Base-by-base conservation (phyloP, 1,140 invertebrate genomes). In the Drosophila sturtevanti region DNA sequence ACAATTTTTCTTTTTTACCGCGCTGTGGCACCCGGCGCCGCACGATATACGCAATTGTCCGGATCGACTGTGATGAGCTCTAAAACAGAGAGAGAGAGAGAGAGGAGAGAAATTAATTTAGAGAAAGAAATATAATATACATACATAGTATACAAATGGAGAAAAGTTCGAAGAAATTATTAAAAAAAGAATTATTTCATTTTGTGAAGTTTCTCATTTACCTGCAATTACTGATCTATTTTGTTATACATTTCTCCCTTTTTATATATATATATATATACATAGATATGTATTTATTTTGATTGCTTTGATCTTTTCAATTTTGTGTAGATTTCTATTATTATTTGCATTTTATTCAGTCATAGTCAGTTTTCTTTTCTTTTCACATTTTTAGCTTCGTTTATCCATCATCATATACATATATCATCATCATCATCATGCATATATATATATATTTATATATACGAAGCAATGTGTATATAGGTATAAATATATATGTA, bases 61-160 rank as follows among this genome's bases (percentile, higher is more conserved):
- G 87, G 71, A 84, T 90, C 87, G 35, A 90, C 77, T n/a, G 67
- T 72, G 60, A 90, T 82, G 24, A 90, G 63, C 21, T 80, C 87
- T 90, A 55, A n/a, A 41, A 41, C 7, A 31, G 27, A 31, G 27
- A 31, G 6, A 31, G 27, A 9, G 7, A 24, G 2, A 61, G 7
- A 22, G 3, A 44, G 22, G 41, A 0, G 14, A 18, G 12, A 16
- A 34, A 54, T 11, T 38, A n/a, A 38, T 4, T 4, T 1, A 55
- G 22, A 22, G 5, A 41, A 9, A 22, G 6, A 9, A 9, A 34
- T 5, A 51, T 21, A n/a, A n/a, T n/a, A n/a, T 37, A n/a, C 9
- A 55, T 51, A 16, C 9, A 14, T 11, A 41, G 37, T 41, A n/a
- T 12, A n/a, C 12, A 41, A 12, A 41, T 18, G 14, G 41, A 44